These are phyloP conservation scores for Eulemur coronatus DNA, from an alignment of 2,797 vertebrate genomes.

Conservation along the genomic window DNA sequence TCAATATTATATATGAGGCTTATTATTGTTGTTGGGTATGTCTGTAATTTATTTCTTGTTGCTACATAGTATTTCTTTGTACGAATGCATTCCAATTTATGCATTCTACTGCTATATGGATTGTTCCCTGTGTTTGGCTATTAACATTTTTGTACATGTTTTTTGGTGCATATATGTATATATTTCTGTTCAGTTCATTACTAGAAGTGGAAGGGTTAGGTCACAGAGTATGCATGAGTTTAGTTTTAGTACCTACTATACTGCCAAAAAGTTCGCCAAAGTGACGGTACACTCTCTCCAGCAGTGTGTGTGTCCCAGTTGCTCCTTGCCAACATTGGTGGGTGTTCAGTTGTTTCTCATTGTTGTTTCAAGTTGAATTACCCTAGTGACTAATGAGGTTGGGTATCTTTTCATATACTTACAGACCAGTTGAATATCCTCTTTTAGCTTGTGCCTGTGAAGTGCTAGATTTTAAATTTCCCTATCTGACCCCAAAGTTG, in stretches of 20 bases:
- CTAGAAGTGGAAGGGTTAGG: background rate
- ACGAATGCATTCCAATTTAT: background rate
- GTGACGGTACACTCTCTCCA: background rate
- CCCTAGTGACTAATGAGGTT: background rate
- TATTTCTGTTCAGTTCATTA: background rate
- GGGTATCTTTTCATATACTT: background rate
- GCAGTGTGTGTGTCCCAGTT: background rate
- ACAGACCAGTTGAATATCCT: background rate
- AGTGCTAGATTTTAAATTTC: background rate
- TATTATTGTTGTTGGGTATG: background rate
- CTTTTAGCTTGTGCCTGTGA: background rate
- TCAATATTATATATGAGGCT: background rate
- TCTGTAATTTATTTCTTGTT: background rate
- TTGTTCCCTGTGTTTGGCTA: background rate
- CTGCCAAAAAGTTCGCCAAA: background rate
- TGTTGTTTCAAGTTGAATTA: background rate
- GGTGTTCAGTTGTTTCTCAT: background rate
- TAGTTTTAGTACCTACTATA: background rate
- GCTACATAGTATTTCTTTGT: background rate
- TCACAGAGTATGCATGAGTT: background rate
- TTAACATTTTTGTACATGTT: background rate
- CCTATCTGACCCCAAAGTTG: background rate
- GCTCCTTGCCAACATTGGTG: background rate
- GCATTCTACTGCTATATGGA: background rate
- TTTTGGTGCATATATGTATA: background rate